Evolutionary conservation across 2,113 vertebrate genomes (phyloP), one percentile per base, ranked within the genome.

Genomic region (Salminus brasiliensis): DNA sequence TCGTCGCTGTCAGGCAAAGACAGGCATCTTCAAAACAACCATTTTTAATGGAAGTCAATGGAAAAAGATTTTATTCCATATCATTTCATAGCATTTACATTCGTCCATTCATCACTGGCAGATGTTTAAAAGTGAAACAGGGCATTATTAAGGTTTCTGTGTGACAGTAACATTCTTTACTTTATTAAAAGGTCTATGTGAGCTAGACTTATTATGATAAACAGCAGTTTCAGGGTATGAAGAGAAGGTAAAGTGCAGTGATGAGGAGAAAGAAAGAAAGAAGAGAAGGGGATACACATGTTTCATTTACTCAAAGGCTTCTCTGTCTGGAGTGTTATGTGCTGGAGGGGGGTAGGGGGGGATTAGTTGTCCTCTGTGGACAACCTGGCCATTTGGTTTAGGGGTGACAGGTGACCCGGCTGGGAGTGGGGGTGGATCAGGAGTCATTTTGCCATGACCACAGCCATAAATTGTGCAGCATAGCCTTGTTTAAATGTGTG

Each of bases 271-370:
- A n/a, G n/a, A n/a, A n/a, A 39, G 76, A 79, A 79, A 76, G 15
- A 34, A 85, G 72, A 79, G 68, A 70, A 69, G 71, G 81, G 80
- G 73, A 67, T 82, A 85, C 87, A 76, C 87, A 76, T 82, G 85
- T 87, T 85, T 72, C 69, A 70, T 71, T 18, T 60, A 23, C 63
- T 92, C 75, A 92, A 92, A 88, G 88, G 71, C 55, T 75, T 76
- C 85, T 91, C 89, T 92, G 90, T 92, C 80, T 62, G 30, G 49
- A 41, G 47, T 72, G 53, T 79, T 71, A n/a, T 70, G 69, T 53
- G 62, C 32, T 25, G 30, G 36, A 47, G 72, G 65, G 73, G 49
- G 57, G 36, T 32, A 57, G 45, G 55, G 63, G 27, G 62, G 13
- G 60, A 15, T 21, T 6, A 45, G 13, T 27, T 8, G 49, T 8